Conservation (phyloP, 1,140 invertebrate species). For the Schlechtendalia chinensis region DNA sequence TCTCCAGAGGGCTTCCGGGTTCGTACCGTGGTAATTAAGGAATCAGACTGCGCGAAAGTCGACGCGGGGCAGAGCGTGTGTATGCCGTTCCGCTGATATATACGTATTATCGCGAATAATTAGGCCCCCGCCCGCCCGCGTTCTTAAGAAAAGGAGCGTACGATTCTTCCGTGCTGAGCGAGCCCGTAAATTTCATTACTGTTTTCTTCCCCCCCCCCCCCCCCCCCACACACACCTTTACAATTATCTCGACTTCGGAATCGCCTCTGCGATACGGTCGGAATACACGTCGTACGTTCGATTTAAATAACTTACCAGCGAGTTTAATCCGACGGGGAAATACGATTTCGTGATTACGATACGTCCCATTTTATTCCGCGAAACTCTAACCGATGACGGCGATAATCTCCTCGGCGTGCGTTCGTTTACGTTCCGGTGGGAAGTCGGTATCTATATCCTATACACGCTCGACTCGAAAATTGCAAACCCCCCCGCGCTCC, state of each 20-base stretch:
- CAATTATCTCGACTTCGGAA: slow-evolving; percentile 9
- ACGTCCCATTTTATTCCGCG: too few species aligned
- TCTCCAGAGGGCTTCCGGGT: slow-evolving; percentile 36
- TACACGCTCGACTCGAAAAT: too few species aligned
- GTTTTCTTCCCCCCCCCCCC: too few species aligned
- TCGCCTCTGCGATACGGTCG: neutral
- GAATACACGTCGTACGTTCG: too few species aligned
- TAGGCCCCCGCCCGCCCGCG: neutral
- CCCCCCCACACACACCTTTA: neutral
- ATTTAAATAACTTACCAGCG: too few species aligned
- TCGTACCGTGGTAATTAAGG: slow-evolving; percentile 32
- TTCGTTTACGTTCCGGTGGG: too few species aligned
- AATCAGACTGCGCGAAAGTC: slow-evolving; percentile 27
- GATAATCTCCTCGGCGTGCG: too few species aligned
- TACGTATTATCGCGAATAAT: neutral
- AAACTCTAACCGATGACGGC: too few species aligned
- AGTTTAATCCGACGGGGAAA: too few species aligned
- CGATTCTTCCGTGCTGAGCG: neutral
- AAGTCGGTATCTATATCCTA: too few species aligned
- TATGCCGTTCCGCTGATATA: neutral
- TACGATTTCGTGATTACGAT: too few species aligned
- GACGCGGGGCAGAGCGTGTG: neutral
- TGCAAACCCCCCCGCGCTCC: too few species aligned
- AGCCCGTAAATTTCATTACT: neutral
- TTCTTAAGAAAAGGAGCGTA: slow-evolving; percentile 10